These are phyloP conservation scores for Shargacucullia verbasci DNA, from an alignment of 2,888 invertebrate species.

Conservation along the genomic window DNA sequence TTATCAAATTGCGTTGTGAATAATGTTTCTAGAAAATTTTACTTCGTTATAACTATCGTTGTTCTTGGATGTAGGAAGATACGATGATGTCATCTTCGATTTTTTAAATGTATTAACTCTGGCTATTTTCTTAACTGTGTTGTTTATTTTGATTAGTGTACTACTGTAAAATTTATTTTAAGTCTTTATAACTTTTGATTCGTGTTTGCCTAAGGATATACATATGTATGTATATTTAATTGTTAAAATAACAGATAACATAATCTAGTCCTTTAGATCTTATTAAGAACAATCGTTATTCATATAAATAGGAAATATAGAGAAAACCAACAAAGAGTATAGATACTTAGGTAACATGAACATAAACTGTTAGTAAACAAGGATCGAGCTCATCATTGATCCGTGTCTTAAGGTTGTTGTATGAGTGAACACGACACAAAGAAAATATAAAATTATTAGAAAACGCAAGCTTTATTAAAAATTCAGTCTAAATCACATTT, in stretches of 20 bases:
- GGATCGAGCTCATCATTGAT: slow-evolving; percentile 82
- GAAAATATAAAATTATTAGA: slow-evolving; percentile 77
- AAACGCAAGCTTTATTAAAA: slow-evolving; percentile 89
- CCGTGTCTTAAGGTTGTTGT: slow-evolving; percentile 61
- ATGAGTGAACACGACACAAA: slow-evolving; percentile 72
- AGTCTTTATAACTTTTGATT: slow-evolving; percentile 4
- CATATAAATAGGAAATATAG: slow-evolving; percentile 17
- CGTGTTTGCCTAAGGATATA: neutral
- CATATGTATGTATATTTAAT: neutral
- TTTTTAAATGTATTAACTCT: slow-evolving; percentile 32
- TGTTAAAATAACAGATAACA: neutral
- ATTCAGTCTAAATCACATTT: slow-evolving; percentile 85
- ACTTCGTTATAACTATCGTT: slow-evolving; percentile 2
- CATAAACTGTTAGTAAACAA: slow-evolving; percentile 72
- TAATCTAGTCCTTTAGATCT: neutral
- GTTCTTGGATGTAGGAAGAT: slow-evolving; percentile 32
- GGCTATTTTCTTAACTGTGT: slow-evolving; percentile 44
- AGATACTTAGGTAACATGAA: slow-evolving; percentile 48
- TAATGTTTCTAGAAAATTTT: neutral
- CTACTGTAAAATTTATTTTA: slow-evolving; percentile 27
- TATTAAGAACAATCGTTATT: slow-evolving; percentile 2
- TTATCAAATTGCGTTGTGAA: neutral
- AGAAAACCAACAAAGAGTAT: slow-evolving; percentile 46
- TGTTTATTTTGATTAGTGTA: slow-evolving; percentile 54
- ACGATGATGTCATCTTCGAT: slow-evolving; percentile 48